Evolutionary conservation across 2,888 invertebrate genomes (phyloP), one percentile per base, ranked within the genome.

Genomic region (Cistogaster globosa): DNA sequence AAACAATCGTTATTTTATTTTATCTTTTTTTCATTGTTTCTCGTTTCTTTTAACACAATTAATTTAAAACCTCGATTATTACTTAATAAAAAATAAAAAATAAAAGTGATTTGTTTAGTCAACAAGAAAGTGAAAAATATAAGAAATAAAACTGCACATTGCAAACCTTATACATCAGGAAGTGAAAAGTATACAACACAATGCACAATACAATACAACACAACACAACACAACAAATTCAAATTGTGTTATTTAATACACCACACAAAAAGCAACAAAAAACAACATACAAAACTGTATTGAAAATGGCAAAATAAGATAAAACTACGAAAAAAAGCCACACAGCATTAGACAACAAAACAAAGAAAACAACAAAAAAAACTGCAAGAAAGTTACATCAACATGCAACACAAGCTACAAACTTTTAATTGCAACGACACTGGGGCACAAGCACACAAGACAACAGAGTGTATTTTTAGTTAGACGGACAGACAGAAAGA

Each of bases 371-470:
- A n/a, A n/a, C n/a, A n/a, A 12, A 42, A 42, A 38, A 38, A 38
- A 38, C 72, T 77, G 71, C 79, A 67, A 36, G 71, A 79, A 75
- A 75, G 38, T 79, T 76, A 51, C 55, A 65, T 45, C 48, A 58
- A 48, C 6, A 32, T 63, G 55, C 48, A 60, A 26, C 38, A 16
- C 26, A 51, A 48, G 32, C 20, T 57, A 53, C 51, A 18, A 26
- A 16, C 48, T 55, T 76, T 51, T 60, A 85, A 71, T 85, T 85
- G 81, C 77, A 85, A 75, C 84, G 81, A 85, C 82, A 85, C 85
- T 85, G 85, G 85, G 85, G 85, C 85, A 85, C 78, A 85, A 78
- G 85, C 85, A 85, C 82, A 85, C 63, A 62, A 78, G 20, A 57
- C 71, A 20, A 12, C 18, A 62, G 48, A 38, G 55, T 32, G 18